Base-by-base conservation (phyloP, 2,888 invertebrate genomes). In the Graphium colonna region DNA sequence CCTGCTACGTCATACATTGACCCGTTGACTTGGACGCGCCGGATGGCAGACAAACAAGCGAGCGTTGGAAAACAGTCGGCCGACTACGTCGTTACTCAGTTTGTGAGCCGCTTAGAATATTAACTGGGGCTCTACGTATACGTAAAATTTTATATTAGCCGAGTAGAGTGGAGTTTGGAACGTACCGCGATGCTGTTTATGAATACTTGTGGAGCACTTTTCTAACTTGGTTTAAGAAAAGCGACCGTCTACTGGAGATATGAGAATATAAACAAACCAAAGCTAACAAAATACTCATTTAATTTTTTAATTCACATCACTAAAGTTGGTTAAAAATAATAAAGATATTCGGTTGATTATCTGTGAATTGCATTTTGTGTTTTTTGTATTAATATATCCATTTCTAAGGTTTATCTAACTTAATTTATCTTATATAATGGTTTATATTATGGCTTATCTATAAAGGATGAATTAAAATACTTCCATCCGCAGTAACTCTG, bases 101-200 rank as follows among this genome's bases (percentile, higher is more conserved):
- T 52, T 42, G 42, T 41, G 17, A 52, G 36, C 47, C 40, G 31
- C 38, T 52, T 52, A 48, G 52, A 52, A 48, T 48, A 52, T 52
- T 52, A 52, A 52, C 48, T 43, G 42, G 28, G 43, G 41, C 36
- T 52, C 33, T 52, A 38, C 47, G 17, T 41, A 48, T 31, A 47
- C 42, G 43, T 38, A 39, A 48, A 48, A 48, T 52, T 52, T 52
- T 52, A 43, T 52, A 52, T 47, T 47, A 52, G 48, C 48, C 1
- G 52, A 48, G 48, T 43, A 17, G 10, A 47, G 41, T 15, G 36
- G 18, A 42, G 33, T 52, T 42, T 52, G 42, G 12, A 48, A 48
- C 36, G 12, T 46, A 33, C 31, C 18, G 46, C 5, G 39, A 31
- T 46, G 41, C 46, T 31, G 13, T 38, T 43, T 12, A 21, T 18